These are phyloP conservation scores for Autographa gamma DNA, from an alignment of 2,888 invertebrate genomes.

Conservation along the genomic window DNA sequence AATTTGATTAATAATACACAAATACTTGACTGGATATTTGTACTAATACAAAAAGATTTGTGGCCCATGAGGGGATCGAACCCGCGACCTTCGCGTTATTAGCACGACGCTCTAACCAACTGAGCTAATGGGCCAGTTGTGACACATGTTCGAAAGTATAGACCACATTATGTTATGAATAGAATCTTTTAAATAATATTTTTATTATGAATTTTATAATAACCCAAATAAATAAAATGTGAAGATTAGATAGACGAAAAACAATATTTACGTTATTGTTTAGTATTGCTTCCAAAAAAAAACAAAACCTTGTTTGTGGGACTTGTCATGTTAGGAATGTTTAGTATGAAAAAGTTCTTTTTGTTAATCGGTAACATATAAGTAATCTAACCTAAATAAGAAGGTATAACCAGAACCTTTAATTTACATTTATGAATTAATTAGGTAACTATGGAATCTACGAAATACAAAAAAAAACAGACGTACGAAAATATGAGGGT, in stretches of 20 bases:
- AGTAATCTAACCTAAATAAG: too few relatives aligned
- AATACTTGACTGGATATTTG: not conserved
- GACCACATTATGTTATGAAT: not conserved
- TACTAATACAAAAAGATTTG: slow-evolving; percentile 27
- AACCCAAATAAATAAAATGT: not conserved
- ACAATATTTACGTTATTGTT: slow-evolving; percentile 3
- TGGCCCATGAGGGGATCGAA: slow-evolving; percentile 80
- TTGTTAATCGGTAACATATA: too few relatives aligned
- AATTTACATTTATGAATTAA: too few relatives aligned
- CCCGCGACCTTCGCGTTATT: slow-evolving; percentile 78
- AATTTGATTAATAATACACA: not conserved
- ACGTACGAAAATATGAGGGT: not conserved
- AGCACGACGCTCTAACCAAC: slow-evolving; percentile 78
- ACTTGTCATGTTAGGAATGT: not conserved
- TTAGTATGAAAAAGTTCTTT: too few relatives aligned
- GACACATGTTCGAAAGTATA: rapidly evolving
- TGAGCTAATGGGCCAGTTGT: slow-evolving; percentile 68
- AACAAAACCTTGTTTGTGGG: too few relatives aligned
- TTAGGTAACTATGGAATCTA: too few relatives aligned
- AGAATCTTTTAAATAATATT: not conserved
- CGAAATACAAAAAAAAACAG: too few relatives aligned
- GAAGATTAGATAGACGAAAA: not conserved
- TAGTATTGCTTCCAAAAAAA: slow-evolving; percentile 4
- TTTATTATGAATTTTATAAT: slow-evolving; percentile 2
- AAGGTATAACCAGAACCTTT: too few relatives aligned